These are phyloP conservation scores for Synchiropus splendidus DNA, from an alignment of 2,113 vertebrate genomes.

Conservation along the genomic window DNA sequence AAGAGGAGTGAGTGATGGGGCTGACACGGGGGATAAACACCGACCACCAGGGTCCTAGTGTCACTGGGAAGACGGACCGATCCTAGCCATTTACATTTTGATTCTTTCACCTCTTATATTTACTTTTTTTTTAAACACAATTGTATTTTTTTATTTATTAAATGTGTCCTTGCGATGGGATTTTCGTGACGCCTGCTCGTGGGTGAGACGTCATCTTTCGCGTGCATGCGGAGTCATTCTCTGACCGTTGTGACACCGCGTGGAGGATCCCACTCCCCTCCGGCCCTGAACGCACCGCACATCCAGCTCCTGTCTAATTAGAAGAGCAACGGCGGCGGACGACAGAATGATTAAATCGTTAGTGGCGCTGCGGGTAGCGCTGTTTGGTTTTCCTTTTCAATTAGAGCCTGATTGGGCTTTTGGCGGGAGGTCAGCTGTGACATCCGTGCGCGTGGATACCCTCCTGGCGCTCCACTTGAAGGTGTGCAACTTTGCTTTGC, in stretches of 20 bases:
- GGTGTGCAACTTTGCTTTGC: too few relatives aligned
- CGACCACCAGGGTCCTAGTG: background rate
- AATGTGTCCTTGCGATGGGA: too few relatives aligned
- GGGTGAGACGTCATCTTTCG: too few relatives aligned
- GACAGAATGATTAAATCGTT: conserved; percentile 98
- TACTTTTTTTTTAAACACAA: background rate
- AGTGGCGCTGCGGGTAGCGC: conserved; percentile 93
- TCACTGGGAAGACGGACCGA: background rate
- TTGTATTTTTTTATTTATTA: too few relatives aligned
- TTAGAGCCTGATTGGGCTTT: conserved; percentile 98
- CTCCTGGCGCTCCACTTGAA: background rate
- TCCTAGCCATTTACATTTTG: too few relatives aligned
- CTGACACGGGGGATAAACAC: background rate
- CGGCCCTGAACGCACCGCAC: too few relatives aligned
- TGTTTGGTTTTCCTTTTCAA: conserved; percentile 89
- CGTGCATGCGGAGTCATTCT: too few relatives aligned
- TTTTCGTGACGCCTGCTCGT: too few relatives aligned
- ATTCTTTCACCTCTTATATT: background rate
- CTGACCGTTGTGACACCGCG: too few relatives aligned
- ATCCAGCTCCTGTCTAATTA: too few relatives aligned
- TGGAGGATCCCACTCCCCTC: too few relatives aligned
- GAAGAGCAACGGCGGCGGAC: conserved; percentile 78
- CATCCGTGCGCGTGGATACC: conserved; percentile 59
- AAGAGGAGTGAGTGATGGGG: background rate
- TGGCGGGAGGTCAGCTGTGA: conserved; percentile 98